Evolutionary conservation across 2,113 vertebrate genomes (phyloP), one percentile per base, ranked within the genome.

Genomic region (Chionis minor): DNA sequence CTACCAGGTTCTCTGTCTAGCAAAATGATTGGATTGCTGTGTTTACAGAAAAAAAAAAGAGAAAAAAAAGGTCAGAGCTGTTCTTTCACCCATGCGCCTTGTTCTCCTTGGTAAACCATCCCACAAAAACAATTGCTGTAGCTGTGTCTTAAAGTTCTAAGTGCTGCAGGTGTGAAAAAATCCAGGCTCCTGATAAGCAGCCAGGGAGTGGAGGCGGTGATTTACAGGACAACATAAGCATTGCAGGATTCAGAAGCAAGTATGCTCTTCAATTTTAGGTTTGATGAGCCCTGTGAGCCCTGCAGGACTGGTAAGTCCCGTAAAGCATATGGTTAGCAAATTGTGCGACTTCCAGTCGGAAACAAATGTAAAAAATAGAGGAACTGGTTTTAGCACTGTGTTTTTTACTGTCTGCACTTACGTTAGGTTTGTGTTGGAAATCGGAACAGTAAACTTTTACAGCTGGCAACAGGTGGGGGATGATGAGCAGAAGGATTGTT

Each of bases 261-360:
- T 91, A 14, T 24, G 47, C 62, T 73, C 45, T 73, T 77, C 81
- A 58, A 17, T 72, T 91, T 73, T 65, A 82, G 23, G 42, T 91
- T 91, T 95, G 81, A 89, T 94, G 94, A 62, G 44, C 79, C 92
- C 83, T 94, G 54, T n/a, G 86, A 91, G 89, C 78, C 78, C 59
- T 87, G 58, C 66, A 73, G 89, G 89, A 92, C 84, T 90, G 70
- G 32, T 73, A 44, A 75, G 91, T 71, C 62, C 78, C 1, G 0
- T 88, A 95, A 95, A 95, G 74, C 74, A 77, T 85, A 58, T 82
- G 63, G 81, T 91, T 94, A 92, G 63, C 55, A 90, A 96, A 86
- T 78, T 62, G 89, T 81, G n/a, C 0, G 0, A 92, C 73, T 85
- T 95, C 87, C 66, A 82, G 49, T 54, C 88, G 91, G 73, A 96